Evolutionary conservation across 2,797 vertebrate species (phyloP).

Genomic region (Sebastes trivittatus): DNA sequence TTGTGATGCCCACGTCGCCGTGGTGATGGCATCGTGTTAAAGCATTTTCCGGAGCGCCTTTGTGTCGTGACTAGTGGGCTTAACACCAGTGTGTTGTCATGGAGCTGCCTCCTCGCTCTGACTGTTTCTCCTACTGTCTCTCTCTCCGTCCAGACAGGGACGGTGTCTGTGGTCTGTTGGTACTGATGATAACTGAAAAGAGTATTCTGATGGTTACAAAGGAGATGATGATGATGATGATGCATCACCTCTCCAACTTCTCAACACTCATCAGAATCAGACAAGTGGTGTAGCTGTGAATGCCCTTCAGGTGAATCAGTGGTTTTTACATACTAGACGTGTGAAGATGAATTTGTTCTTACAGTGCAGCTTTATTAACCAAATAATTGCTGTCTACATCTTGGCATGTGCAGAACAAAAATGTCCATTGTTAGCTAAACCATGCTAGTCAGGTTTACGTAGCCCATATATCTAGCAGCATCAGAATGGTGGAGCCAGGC

Average conservation of each 20-base stretch:
- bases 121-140: conserved; percentile 32
- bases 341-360: background rate
- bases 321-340: background rate
- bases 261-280: background rate
- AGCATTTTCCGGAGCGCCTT: conserved; percentile 24
- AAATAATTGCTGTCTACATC: background rate
- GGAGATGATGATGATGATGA: background rate
- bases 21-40: conserved; percentile 29
- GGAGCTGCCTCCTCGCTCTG: conserved; percentile 39
- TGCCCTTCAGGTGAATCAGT: background rate
- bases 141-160: conserved; percentile 37
- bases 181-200: background rate
- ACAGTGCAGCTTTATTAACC: background rate
- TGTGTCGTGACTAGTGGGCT: conserved; percentile 68
- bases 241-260: background rate
- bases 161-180: conserved; percentile 13
- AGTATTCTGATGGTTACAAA: background rate
- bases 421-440: background rate
- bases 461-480: background rate
- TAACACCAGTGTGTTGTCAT: conserved; percentile 23
- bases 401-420: background rate
- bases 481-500: background rate
- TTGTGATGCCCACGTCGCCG: conserved; percentile 50
- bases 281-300: background rate
- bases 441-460: background rate